Conservation (phyloP, 1,140 invertebrate genomes). For the Orussus abietinus region DNA sequence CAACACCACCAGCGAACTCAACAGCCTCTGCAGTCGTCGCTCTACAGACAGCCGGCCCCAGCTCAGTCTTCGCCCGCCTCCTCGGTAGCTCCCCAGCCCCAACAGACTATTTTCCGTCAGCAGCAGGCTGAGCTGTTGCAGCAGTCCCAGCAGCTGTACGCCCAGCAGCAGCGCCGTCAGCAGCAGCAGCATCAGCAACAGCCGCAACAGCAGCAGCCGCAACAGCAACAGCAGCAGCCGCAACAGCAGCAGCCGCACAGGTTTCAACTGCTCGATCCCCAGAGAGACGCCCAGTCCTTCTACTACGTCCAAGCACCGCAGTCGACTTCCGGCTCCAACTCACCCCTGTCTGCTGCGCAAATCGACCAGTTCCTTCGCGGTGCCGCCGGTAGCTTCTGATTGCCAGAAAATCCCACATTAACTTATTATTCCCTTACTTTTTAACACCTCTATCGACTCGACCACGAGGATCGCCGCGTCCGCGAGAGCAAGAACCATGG, state of each 20-base stretch:
- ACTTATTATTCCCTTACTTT: not conserved
- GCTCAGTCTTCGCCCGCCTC: conserved; percentile 7
- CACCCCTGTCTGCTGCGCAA: conserved; percentile 59
- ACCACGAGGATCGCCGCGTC: too few species aligned
- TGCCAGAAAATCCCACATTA: conserved; percentile 3
- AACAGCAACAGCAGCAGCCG: conserved; percentile 40
- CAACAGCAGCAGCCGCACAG: conserved; percentile 42
- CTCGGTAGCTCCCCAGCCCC: conserved; percentile 35
- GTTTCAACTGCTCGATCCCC: conserved; percentile 45
- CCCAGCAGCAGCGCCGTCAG: conserved; percentile 65
- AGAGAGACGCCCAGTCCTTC: conserved; percentile 54
- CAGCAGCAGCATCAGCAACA: conserved; percentile 61
- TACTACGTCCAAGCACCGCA: conserved; percentile 59
- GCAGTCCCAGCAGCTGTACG: conserved; percentile 70
- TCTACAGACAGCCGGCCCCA: conserved; percentile 4
- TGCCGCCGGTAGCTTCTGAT: conserved; percentile 63
- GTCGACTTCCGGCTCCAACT: conserved; percentile 31
- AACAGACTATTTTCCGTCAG: conserved; percentile 67
- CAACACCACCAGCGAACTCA: conserved; percentile 22
- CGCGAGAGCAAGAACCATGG: too few species aligned
- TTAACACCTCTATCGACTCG: not conserved
- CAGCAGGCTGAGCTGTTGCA: conserved; percentile 66
- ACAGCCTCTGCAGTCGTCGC: conserved; percentile 19
- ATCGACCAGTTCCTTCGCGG: conserved; percentile 77
- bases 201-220: conserved; percentile 61